Conservation (phyloP, 2,113 vertebrate genomes). For the Atlantisia rogersi region DNA sequence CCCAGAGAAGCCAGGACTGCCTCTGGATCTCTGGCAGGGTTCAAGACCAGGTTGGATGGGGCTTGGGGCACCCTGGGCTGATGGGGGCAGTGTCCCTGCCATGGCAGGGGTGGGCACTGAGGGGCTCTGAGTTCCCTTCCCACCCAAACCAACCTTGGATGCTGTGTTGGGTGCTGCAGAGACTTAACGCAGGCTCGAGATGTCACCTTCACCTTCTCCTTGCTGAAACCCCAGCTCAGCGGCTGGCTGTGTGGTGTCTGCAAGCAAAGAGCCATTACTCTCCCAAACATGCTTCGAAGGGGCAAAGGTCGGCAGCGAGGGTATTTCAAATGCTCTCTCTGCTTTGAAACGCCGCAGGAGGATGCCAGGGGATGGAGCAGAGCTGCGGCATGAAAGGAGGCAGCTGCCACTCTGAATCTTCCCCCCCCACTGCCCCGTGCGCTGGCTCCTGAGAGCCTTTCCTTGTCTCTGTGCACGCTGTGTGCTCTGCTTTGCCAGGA, state of each 20-base stretch:
- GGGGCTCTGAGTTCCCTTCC: too few species aligned
- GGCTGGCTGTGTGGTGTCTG: rapidly evolving
- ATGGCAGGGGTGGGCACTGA: too few species aligned
- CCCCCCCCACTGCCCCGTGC: neutral
- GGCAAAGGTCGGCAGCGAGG: rapidly evolving
- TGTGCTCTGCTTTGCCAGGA: neutral
- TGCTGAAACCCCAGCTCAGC: neutral
- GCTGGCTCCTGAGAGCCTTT: neutral
- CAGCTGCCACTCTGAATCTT: conserved; percentile 21
- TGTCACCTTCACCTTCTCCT: neutral
- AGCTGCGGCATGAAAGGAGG: neutral
- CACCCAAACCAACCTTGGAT: too few species aligned
- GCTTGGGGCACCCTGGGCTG: too few species aligned
- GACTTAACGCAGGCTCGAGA: rapidly evolving
- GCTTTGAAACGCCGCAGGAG: conserved; percentile 27
- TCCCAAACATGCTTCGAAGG: neutral
- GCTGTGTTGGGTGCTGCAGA: neutral
- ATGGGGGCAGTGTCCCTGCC: too few species aligned
- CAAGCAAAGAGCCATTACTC: neutral
- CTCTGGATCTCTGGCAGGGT: too few species aligned
- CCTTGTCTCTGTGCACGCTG: neutral
- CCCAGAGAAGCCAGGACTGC: too few species aligned
- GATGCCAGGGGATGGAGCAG: neutral
- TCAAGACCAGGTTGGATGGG: too few species aligned
- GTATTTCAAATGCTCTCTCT: neutral